Evolutionary conservation across 2,888 invertebrate genomes (phyloP), one percentile per base, ranked within the genome.

Genomic region (Erebia ligea): DNA sequence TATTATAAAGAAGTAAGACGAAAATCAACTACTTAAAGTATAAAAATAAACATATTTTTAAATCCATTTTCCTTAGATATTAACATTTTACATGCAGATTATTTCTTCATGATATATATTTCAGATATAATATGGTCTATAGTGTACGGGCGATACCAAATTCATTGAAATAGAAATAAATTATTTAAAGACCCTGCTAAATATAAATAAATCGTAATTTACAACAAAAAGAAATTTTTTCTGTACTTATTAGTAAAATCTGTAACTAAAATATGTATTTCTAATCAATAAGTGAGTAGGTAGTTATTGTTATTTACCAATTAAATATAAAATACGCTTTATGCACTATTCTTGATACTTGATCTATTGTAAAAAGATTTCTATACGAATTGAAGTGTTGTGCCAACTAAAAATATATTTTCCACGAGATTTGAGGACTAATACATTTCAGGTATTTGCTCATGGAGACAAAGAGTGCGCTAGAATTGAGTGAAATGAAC

Each of bases 291-390:
- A 52, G 15, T 66, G 56, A 15, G 5, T 69, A 48, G 45, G 5
- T 69, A 48, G 45, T 15, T 48, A 13, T 42, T 52, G 50, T 17
- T 61, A 42, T 52, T 58, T 19, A 58, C 25, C 45, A 63, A 67
- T 57, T 50, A 40, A 52, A 40, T 64, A 64, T 17, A 54, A 54
- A 59, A 67, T 19, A 63, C 61, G 62, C 59, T 25, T 66, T 69
- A 61, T 62, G 67, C 67, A 76, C 77, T 91, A 92, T 91, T 92
- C 91, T 92, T 92, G 92, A 92, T 92, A 92, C 88, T 84, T 79
- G 78, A 77, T 80, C 89, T 91, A 84, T 89, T 92, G 90, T 91
- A 89, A 82, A 91, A 89, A 89, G 70, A 75, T 82, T 84, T 86
- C 85, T 86, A 84, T 82, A 82, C 79, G 75, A 82, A 82, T 82